Evolutionary conservation across 2,888 invertebrate genomes (phyloP).

Genomic region (Andrena chrysosceles): DNA sequence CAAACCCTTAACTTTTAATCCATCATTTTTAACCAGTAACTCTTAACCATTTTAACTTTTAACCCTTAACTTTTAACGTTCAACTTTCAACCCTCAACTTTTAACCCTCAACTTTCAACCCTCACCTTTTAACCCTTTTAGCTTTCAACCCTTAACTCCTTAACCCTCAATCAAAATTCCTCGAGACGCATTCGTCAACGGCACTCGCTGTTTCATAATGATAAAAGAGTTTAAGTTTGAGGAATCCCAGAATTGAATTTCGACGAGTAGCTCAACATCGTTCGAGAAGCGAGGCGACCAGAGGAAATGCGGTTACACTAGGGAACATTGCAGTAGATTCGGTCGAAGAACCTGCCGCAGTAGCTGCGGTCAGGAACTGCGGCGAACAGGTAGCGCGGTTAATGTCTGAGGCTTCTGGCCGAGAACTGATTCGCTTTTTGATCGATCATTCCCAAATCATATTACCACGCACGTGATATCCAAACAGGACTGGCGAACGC

Average conservation of each 20-base stretch:
- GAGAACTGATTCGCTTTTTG: slow-evolving; percentile 33
- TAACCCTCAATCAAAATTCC: too few species aligned
- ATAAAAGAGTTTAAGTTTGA: not conserved
- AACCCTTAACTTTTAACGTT: too few species aligned
- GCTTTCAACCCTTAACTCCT: too few species aligned
- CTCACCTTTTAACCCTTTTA: too few species aligned
- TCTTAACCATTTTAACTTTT: too few species aligned
- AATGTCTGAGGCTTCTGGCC: slow-evolving; percentile 15
- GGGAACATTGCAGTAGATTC: slow-evolving; percentile 47
- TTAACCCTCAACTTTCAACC: too few species aligned
- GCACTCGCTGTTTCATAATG: not conserved
- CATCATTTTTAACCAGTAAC: too few species aligned
- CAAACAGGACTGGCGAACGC: not conserved
- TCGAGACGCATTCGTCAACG: too few species aligned
- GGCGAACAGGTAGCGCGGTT: slow-evolving; percentile 26
- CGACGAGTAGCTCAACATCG: not conserved
- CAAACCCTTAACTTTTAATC: too few species aligned
- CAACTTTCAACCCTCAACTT: too few species aligned
- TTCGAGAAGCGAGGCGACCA: not conserved
- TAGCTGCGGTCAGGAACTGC: slow-evolving; percentile 42
- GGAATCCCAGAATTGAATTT: not conserved
- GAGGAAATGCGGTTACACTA: slow-evolving; percentile 29
- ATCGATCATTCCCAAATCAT: slow-evolving; percentile 17
- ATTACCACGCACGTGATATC: slow-evolving; percentile 19
- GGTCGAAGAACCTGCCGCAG: slow-evolving; percentile 28